Base-by-base conservation (phyloP, 1,140 invertebrate genomes). In the Ctenoplectra terminalis region DNA sequence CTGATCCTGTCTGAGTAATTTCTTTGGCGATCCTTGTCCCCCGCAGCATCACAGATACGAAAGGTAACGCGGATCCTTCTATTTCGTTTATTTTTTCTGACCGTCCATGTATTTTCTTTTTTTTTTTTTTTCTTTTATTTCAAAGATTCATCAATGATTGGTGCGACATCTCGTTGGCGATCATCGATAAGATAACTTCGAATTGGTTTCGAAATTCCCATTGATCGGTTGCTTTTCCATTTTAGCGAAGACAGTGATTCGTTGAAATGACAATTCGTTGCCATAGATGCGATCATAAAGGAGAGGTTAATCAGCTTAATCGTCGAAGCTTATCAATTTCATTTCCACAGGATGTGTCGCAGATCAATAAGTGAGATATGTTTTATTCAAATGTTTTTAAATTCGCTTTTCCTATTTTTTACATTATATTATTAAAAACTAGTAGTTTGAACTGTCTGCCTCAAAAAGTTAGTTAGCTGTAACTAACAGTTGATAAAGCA, bases 221-320 rank as follows among this genome's bases (percentile, higher is more conserved):
- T 7, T 48, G 48, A 46, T 46, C 58, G 34, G 31, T 34, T 20
- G 29, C n/a, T 58, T 50, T 75, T 73, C 17, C 23, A 48, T 46
- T 58, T n/a, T 8, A 2, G 8, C 20, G 40, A 61, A n/a, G 29
- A 80, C 50, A 26, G 26, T 46, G 43, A 43, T 67, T 37, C 69
- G 64, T 77, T 43, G 46, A 78, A 82, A 78, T 37, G 74, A 77
- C 73, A 34, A 67, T 76, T 50, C 23, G 56, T 43, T 17, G 31
- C 17, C 31, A 58, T 67, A 50, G 43, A 20, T 34, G 17, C 11
- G 31, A 31, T 40, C 61, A 70, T 70, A 82, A 76, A 78, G 54
- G 37, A 54, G 26, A 70, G 66, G 75, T 82, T 75, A 78, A 79
- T 78, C 81, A 82, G 58, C n/a, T 78, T 79, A 82, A 78, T 82